Evolutionary conservation across 2,113 vertebrate genomes (phyloP), one percentile per base, ranked within the genome.

Genomic region (Chrysochloris asiatica): DNA sequence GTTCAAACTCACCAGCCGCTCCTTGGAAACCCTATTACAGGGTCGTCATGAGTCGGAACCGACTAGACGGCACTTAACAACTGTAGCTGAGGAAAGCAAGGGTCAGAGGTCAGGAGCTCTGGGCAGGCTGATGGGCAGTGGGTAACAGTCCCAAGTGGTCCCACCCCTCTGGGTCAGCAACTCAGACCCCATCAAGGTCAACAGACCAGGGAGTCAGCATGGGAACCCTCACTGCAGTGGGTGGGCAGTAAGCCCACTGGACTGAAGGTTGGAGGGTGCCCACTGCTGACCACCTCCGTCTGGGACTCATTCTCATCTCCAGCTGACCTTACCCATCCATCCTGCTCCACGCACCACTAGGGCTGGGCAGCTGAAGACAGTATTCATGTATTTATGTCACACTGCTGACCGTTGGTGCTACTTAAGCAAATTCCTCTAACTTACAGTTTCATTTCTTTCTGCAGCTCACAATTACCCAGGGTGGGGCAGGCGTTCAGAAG

Each of bases 381-480:
- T 75, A 52, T 93, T 96, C 73, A 95, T 91, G 94, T 95, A 87
- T 96, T 97, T 93, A 90, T 95, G 95, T 95, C 96, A 95, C 63
- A 93, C 94, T 97, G 86, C 97, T 92, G 95, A 96, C 97, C 95
- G 88, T 94, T 95, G 94, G 93, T 92, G 96, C 96, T 95, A 96
- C 97, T 97, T 93, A 95, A 95, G 95, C 95, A 96, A 97, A 97
- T 97, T 96, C 97, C 94, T 95, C 96, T 94, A 95, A 96, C 97
- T 83, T 76, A 96, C 82, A 89, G 93, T 86, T 90, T 89, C 96
- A 96, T 93, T 97, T 97, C 89, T 97, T 93, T 95, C 84, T 63
- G 11, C 76, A 78, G 93, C 5, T 78, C 93, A 72, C 28, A n/a
- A 80, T 94, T 41, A 6, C 65, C 56, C 82, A 86, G 93, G 81